Evolutionary conservation across 37 sponge, comb jelly and placozoan species (phyloP), one percentile per base, ranked within the genome.

Genomic region (Eunapius fragilis): DNA sequence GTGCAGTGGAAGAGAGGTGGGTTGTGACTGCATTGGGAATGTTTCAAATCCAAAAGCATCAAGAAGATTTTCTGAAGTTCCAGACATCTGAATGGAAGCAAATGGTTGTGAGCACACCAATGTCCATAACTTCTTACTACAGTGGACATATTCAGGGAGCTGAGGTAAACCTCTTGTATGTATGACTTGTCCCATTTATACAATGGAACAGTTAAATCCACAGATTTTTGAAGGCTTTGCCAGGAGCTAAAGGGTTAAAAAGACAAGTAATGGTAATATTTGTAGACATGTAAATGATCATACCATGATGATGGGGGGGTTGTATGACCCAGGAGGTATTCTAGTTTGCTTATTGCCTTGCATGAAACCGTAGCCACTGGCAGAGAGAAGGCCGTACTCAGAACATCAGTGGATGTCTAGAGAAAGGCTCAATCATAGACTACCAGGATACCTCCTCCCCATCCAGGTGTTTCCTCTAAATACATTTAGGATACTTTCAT

Each of bases 121-220:
- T n/a, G n/a, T n/a, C 27, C 27, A n/a, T n/a, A n/a, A 49, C n/a
- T 82, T 14, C 68, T 77, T 78, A 92, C 92, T 82, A 85, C 71
- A 77, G 88, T 85, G 80, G 88, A 88, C 36, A 92, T 82, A n/a
- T 67, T 84, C 37, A 92, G 76, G 3, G 88, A 37, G 22, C 31
- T 31, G 37, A 81, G 80, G 68, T 84, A 92, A 41, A 72, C 24
- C 37, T 74, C 85, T 34, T 88, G 85, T 27, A 92, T 25, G 34
- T 84, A 69, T 3, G 88, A 88, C 11, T 50, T 80, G 69, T 84
- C 72, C 84, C 88, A 92, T 28, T 87, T 84, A 58, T 85, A 84
- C 22, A 92, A 73, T 10, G 89, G 88, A 25, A 80, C 50, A 24
- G 92, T 87, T 9, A 82, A 81, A 35, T 84, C 88, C 10, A 88